A percentile compares a stretch with the other conserved stretches of the same genome.
Evolutionary conservation across 1,140 invertebrate species (phyloP).

Genomic region (Ceratina japonica): DNA sequence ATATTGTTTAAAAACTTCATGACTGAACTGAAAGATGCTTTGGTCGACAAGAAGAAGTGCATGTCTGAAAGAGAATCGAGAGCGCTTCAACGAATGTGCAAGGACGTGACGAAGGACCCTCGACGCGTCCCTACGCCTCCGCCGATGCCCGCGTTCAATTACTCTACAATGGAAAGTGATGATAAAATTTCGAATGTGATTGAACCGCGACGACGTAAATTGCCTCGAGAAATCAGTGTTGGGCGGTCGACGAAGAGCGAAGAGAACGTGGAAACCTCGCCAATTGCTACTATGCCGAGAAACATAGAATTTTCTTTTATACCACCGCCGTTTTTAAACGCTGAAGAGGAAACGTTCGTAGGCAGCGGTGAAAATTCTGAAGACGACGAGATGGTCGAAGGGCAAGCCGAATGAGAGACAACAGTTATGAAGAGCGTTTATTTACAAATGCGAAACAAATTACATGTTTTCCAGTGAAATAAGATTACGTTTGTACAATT

Average conservation of each 20-base stretch:
- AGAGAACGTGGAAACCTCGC: conserved; percentile 29
- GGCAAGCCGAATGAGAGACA: neutral
- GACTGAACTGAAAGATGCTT: conserved; percentile 75
- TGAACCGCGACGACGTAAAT: neutral
- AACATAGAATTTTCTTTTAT: conserved; percentile 6
- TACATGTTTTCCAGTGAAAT: conserved; percentile 12
- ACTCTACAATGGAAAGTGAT: neutral
- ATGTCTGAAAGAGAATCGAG: conserved; percentile 74
- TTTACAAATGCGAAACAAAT: conserved; percentile 32
- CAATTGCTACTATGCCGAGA: conserved; percentile 3
- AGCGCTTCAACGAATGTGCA: conserved; percentile 71
- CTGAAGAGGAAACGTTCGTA: conserved; percentile 72
- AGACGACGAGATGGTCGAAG: conserved; percentile 56
- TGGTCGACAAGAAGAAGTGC: conserved; percentile 73
- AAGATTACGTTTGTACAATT: conserved; percentile 14
- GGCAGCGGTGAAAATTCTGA: conserved; percentile 77
- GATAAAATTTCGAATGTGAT: neutral
- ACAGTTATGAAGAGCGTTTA: conserved; percentile 14
- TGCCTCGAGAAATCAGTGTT: neutral
- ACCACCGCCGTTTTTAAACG: conserved; percentile 54
- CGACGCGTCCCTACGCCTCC: conserved; percentile 42
- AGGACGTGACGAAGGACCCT: conserved; percentile 28
- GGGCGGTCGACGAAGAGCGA: neutral
- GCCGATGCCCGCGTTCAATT: conserved; percentile 39
- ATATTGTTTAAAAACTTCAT: conserved; percentile 74